These are phyloP conservation scores for Sitobion miscanthi DNA, from an alignment of 1,140 invertebrate species.

Conservation along the genomic window DNA sequence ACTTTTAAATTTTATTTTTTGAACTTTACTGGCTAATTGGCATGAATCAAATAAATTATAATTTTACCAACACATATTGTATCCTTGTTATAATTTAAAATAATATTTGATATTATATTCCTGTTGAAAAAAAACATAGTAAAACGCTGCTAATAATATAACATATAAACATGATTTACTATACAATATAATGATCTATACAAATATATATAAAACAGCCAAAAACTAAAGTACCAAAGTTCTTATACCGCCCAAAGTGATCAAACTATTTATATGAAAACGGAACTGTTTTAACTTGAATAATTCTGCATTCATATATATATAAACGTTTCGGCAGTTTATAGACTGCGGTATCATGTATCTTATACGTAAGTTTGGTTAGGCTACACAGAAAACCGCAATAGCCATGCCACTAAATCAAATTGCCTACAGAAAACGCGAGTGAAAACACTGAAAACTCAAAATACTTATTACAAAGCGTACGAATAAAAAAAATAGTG, in stretches of 20 bases:
- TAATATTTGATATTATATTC: no score
- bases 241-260: neutral
- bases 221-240: neutral
- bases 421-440: neutral
- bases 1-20: neutral
- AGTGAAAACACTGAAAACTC: constrained; percentile 16
- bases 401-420: neutral
- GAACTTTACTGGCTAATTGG: neutral
- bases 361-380: neutral
- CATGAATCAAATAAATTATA: neutral
- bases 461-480: neutral
- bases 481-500: neutral
- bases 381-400: neutral
- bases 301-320: neutral
- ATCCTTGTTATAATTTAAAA: no score
- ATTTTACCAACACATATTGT: neutral
- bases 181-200: neutral
- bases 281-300: neutral
- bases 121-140: no score
- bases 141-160: no score
- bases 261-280: neutral
- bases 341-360: neutral
- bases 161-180: neutral
- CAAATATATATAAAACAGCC: neutral
- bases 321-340: neutral